Evolutionary conservation across 1,140 invertebrate species (phyloP).

Genomic region (Oreohelix idahoensis): DNA sequence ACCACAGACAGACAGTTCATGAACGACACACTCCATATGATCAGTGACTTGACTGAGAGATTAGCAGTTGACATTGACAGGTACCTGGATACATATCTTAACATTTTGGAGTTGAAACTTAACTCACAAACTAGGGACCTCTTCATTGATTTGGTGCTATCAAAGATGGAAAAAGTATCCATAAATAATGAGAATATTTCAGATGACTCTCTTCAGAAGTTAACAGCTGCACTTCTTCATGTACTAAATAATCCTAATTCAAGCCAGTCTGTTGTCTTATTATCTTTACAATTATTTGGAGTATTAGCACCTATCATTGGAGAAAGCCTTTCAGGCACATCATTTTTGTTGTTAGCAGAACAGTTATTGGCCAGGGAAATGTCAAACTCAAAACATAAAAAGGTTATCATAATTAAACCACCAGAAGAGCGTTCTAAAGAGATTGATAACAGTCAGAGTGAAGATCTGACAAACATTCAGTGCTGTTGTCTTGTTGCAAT

Average conservation of each 20-base stretch:
- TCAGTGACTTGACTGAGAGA: constrained; percentile 35
- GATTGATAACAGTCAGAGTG: neutral
- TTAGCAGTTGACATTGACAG: constrained; percentile 14
- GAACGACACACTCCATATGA: constrained; percentile 13
- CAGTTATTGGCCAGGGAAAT: neutral
- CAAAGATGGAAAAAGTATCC: neutral
- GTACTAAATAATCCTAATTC: neutral
- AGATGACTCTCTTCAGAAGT: neutral
- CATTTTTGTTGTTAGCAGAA: constrained; percentile 18
- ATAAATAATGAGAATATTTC: neutral
- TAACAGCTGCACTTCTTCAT: neutral
- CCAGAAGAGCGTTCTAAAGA: neutral
- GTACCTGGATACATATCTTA: constrained; percentile 14
- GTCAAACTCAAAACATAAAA: neutral
- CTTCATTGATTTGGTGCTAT: constrained; percentile 10
- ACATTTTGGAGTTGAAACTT: neutral
- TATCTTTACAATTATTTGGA: constrained; percentile 21
- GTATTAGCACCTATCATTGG: neutral
- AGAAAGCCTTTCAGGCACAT: neutral
- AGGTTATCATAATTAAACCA: neutral
- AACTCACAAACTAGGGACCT: neutral
- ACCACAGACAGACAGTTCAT: constrained; percentile 28
- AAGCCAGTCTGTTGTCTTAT: neutral
- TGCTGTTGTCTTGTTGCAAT: neutral
- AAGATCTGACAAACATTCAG: neutral